Conservation (phyloP, 2,888 invertebrate genomes). For the Cheilosia vulpina region DNA sequence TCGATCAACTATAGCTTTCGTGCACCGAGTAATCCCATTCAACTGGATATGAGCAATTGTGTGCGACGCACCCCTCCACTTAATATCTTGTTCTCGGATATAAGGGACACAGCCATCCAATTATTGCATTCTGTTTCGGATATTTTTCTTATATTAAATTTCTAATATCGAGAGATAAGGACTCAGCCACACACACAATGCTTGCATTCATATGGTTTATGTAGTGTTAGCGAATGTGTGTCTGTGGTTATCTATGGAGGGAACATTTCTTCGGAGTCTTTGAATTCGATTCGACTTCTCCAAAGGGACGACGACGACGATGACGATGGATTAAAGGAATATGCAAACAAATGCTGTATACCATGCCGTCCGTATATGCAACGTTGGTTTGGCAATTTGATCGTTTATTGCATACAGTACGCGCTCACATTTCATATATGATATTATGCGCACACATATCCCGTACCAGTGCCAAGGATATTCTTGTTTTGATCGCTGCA, state of each 20-base stretch:
- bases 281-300: constrained; percentile 35
- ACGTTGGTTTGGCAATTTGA: constrained; percentile 55
- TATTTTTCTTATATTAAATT: constrained; percentile 53
- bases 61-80: neutral
- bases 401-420: constrained; percentile 48
- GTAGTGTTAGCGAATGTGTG: neutral
- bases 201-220: constrained; percentile 1
- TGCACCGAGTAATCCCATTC: too few relatives aligned
- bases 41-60: neutral
- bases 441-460: constrained; percentile 49
- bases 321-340: constrained; percentile 32
- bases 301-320: constrained; percentile 34
- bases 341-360: constrained; percentile 13
- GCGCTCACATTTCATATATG: constrained; percentile 36
- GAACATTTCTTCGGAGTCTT: constrained; percentile 27
- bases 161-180: constrained; percentile 35
- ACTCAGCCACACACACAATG: constrained; percentile 24
- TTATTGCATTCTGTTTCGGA: constrained; percentile 41
- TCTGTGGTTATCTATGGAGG: constrained; percentile 7
- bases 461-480: neutral
- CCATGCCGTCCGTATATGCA: neutral
- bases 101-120: constrained; percentile 33
- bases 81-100: neutral
- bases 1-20: too few relatives aligned
- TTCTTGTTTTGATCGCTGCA: constrained; percentile 9